A percentile compares a stretch with the other conserved stretches of the same genome.
phyloP scores from a whole-genome alignment of 2,113 vertebrate genomes.

The Rhinichthys klamathensis region DNA sequence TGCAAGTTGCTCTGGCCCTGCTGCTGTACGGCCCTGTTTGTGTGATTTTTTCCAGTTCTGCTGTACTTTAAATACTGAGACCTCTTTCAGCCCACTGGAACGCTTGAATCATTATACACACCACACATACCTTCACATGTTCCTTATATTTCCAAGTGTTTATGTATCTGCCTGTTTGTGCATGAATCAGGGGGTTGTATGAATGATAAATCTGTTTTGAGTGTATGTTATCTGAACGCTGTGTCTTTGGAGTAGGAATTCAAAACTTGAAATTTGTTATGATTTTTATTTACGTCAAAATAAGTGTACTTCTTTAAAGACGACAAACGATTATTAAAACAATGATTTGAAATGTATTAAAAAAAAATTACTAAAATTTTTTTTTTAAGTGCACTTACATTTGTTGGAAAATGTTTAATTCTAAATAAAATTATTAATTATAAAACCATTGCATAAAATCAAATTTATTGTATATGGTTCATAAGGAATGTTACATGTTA shows the following conservation, averaged over 20 bases:
- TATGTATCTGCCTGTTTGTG: not conserved
- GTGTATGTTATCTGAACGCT: not conserved
- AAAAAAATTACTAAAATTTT: too few relatives aligned
- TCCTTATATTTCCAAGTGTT: slow-evolving; percentile 22
- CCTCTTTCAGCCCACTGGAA: slow-evolving; percentile 60
- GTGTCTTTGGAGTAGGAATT: not conserved
- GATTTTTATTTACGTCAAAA: too few relatives aligned
- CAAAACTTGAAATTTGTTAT: too few relatives aligned
- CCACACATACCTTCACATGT: slow-evolving; percentile 49
- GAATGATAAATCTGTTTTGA: not conserved
- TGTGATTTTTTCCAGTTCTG: slow-evolving; percentile 44
- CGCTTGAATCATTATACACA: slow-evolving; percentile 56
- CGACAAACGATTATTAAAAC: too few relatives aligned
- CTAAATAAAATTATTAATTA: too few relatives aligned
- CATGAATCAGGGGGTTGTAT: slow-evolving; percentile 61
- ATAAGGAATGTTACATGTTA: not conserved
- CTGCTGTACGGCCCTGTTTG: slow-evolving; percentile 59
- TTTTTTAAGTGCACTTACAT: too few relatives aligned
- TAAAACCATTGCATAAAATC: too few relatives aligned
- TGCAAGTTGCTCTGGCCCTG: not conserved
- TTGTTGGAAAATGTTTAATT: too few relatives aligned
- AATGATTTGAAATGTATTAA: too few relatives aligned
- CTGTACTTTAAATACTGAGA: slow-evolving; percentile 50
- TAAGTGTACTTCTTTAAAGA: too few relatives aligned
- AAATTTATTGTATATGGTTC: too few relatives aligned